phyloP scores from a whole-genome alignment of 37 sponge, comb jelly and placozoan genomes.

The Axinella damicornis region DNA sequence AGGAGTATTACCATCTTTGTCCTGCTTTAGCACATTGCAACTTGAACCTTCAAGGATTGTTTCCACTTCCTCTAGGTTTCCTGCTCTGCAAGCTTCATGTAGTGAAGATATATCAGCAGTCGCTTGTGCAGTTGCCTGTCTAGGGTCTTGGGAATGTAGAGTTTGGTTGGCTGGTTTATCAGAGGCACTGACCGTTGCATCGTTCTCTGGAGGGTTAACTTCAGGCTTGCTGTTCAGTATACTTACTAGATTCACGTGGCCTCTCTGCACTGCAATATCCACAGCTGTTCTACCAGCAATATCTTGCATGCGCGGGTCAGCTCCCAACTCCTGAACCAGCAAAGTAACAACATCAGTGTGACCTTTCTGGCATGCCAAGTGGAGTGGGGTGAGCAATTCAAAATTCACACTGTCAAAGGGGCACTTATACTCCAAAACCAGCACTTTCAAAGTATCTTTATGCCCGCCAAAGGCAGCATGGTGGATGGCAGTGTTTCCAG shows the following conservation, averaged over 20 bases:
- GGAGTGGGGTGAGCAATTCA: neutral
- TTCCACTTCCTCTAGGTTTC: neutral
- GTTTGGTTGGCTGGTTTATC: no score
- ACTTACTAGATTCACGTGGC: no score
- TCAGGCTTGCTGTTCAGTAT: no score
- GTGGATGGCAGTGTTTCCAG: neutral
- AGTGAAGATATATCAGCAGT: neutral
- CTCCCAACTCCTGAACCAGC: no score
- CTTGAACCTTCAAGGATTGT: conserved; percentile 11
- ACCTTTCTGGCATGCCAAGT: neutral
- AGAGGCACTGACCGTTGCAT: no score
- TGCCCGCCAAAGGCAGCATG: neutral
- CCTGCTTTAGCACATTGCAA: neutral
- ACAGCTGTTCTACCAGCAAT: no score
- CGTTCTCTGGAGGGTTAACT: no score
- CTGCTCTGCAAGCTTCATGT: neutral
- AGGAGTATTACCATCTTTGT: neutral
- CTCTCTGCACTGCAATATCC: no score
- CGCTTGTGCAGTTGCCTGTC: no score
- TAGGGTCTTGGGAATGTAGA: no score
- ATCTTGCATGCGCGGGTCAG: no score
- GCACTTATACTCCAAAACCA: neutral
- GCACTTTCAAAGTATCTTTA: neutral
- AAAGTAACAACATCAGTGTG: neutral
- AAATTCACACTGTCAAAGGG: neutral